Evolutionary conservation across 1,140 invertebrate species (phyloP).

Genomic region (Tetranychus cinnabarinus): DNA sequence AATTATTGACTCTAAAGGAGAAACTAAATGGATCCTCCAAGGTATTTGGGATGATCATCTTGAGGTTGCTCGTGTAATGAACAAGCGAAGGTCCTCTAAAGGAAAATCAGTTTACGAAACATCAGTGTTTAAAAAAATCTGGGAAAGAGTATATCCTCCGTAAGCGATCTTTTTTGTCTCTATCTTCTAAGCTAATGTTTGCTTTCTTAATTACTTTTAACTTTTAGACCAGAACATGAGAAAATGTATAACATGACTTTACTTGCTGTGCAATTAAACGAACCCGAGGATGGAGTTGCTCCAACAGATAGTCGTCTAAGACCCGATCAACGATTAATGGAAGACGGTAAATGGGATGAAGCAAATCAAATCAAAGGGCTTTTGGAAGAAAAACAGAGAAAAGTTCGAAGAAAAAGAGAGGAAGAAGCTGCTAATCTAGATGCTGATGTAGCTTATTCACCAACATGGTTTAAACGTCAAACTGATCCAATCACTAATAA

Average conservation of each 20-base stretch:
- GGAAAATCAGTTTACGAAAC: not conserved
- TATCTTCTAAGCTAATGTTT: not conserved
- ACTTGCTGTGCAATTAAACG: conserved; percentile 18
- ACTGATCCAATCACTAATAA: not conserved
- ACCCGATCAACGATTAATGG: conserved; percentile 31
- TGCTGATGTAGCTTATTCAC: not conserved
- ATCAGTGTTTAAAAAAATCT: not conserved
- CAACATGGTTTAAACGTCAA: not conserved
- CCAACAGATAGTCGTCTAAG: conserved; percentile 28
- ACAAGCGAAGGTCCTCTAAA: not conserved
- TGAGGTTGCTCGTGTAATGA: not conserved
- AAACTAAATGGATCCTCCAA: not conserved
- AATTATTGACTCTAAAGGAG: not conserved
- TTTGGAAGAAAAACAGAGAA: conserved; percentile 28
- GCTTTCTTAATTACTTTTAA: not conserved
- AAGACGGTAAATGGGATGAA: conserved; percentile 29
- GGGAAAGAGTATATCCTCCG: not conserved
- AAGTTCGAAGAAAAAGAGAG: not conserved
- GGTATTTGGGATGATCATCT: not conserved
- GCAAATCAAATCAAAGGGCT: conserved; percentile 25
- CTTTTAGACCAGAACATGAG: conserved; percentile 28
- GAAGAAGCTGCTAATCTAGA: not conserved
- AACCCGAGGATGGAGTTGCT: conserved; percentile 26
- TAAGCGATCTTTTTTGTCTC: not conserved
- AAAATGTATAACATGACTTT: conserved; percentile 27